Conservation (phyloP, 1,140 invertebrate species). For the Drosophila paulistorum region DNA sequence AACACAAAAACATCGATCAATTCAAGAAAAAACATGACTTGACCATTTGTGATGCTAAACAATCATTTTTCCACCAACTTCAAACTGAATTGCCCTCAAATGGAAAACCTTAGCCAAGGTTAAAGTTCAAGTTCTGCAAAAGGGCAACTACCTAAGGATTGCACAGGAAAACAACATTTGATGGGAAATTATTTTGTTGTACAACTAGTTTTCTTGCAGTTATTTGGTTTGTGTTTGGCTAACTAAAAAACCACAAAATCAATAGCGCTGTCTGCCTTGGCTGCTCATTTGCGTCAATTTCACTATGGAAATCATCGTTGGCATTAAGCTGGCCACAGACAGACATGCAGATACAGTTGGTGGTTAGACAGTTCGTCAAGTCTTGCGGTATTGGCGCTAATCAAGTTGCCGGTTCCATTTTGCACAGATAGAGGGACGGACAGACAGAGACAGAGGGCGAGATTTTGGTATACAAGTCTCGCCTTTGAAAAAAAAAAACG, state of each 20-base stretch:
- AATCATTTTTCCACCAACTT: conserved; percentile 43
- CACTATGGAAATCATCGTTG: conserved; percentile 58
- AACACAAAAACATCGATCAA: conserved; percentile 21
- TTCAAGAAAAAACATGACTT: conserved; percentile 57
- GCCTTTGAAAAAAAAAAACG: conserved; percentile 13
- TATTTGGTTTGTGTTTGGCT: conserved; percentile 17
- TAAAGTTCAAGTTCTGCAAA: conserved; percentile 73
- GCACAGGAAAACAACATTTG: conserved; percentile 21
- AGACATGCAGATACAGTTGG: conserved; percentile 9
- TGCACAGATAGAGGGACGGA: too few species aligned
- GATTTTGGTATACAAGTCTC: conserved; percentile 18
- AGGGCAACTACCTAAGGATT: conserved; percentile 39
- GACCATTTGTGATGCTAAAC: conserved; percentile 42
- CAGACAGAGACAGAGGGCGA: neutral
- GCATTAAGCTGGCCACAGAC: conserved; percentile 31
- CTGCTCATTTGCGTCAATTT: conserved; percentile 69
- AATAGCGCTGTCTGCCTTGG: conserved; percentile 53
- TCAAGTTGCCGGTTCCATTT: conserved; percentile 61
- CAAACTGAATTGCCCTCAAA: conserved; percentile 5
- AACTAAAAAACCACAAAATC: conserved; percentile 62
- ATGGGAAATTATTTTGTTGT: conserved; percentile 56
- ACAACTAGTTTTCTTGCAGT: conserved; percentile 27
- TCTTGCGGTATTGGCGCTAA: conserved; percentile 57
- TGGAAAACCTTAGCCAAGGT: conserved; percentile 32
- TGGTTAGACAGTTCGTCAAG: conserved; percentile 19